These are phyloP conservation scores for Phoxinus phoxinus DNA, from an alignment of 2,113 vertebrate genomes.

Conservation along the genomic window DNA sequence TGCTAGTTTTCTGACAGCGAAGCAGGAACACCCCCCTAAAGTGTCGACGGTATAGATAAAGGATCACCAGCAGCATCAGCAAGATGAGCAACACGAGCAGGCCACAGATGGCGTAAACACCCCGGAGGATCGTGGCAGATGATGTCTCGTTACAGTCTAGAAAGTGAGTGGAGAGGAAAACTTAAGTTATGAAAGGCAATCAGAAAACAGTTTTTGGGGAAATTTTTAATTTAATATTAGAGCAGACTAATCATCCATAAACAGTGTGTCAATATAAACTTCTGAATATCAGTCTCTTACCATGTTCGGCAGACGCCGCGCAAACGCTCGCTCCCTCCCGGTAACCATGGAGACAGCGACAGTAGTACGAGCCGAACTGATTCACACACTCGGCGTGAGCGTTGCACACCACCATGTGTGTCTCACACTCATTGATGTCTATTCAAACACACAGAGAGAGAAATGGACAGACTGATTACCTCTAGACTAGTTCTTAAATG, in stretches of 20 bases:
- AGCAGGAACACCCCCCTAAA: conserved; percentile 67
- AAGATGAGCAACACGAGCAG: conserved; percentile 71
- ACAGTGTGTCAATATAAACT: not conserved
- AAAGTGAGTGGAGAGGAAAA: not conserved
- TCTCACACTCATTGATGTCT: conserved; percentile 51
- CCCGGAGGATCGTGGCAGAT: conserved; percentile 59
- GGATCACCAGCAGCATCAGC: conserved; percentile 59
- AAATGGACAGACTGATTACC: not conserved
- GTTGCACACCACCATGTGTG: conserved; percentile 31
- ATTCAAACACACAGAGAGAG: not conserved
- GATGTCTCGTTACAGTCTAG: conserved; percentile 60
- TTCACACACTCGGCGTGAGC: conserved; percentile 32
- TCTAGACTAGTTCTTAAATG: too few relatives aligned
- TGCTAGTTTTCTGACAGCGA: conserved; percentile 55
- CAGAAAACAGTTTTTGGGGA: not conserved
- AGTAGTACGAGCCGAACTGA: conserved; percentile 43
- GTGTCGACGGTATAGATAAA: conserved; percentile 66
- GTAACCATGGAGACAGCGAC: conserved; percentile 36
- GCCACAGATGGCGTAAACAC: conserved; percentile 72
- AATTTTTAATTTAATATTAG: too few relatives aligned
- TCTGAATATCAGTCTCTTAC: not conserved
- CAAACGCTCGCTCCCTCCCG: conserved; percentile 5
- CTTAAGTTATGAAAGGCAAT: not conserved
- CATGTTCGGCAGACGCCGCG: not conserved
- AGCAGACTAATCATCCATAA: too few relatives aligned